These are phyloP conservation scores for Natator depressus DNA, from an alignment of 2,113 vertebrate genomes.

Conservation along the genomic window DNA sequence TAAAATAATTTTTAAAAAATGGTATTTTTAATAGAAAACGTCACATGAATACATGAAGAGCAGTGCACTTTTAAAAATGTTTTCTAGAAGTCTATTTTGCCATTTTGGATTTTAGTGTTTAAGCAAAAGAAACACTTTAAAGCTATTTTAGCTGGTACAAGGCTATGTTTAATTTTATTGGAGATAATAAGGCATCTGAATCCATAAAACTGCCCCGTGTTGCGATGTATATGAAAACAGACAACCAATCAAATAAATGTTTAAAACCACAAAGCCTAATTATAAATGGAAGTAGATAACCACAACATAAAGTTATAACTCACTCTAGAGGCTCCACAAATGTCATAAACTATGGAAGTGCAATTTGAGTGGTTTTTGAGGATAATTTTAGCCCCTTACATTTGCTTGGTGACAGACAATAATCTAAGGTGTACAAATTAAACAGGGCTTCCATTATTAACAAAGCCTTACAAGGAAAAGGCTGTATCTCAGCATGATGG, in stretches of 20 bases:
- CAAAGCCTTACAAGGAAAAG: not conserved
- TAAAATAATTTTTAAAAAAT: constrained; percentile 76
- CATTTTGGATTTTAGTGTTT: constrained; percentile 7
- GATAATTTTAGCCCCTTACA: not conserved
- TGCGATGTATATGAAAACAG: not conserved
- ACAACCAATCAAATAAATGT: not conserved
- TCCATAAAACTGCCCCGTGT: not conserved
- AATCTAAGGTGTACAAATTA: not conserved
- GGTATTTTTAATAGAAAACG: constrained; percentile 66
- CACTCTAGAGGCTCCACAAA: not conserved
- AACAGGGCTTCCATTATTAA: not conserved
- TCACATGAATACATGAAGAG: constrained; percentile 57
- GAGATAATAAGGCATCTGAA: not conserved
- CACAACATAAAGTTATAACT: not conserved
- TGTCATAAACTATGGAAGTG: not conserved
- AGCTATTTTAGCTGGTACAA: not conserved
- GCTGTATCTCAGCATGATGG: not conserved
- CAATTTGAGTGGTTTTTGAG: not conserved
- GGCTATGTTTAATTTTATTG: constrained; percentile 29
- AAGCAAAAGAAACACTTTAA: not conserved
- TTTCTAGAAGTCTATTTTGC: not conserved
- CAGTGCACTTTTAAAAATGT: constrained; percentile 29
- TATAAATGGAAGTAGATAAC: constrained; percentile 1
- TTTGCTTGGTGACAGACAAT: not conserved
- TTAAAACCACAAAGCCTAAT: not conserved